Percentiles rank a stretch among this genome's conserved stretches.
phyloP scores from a whole-genome alignment of 2,797 vertebrate species.

The Glyptemys insculpta region DNA sequence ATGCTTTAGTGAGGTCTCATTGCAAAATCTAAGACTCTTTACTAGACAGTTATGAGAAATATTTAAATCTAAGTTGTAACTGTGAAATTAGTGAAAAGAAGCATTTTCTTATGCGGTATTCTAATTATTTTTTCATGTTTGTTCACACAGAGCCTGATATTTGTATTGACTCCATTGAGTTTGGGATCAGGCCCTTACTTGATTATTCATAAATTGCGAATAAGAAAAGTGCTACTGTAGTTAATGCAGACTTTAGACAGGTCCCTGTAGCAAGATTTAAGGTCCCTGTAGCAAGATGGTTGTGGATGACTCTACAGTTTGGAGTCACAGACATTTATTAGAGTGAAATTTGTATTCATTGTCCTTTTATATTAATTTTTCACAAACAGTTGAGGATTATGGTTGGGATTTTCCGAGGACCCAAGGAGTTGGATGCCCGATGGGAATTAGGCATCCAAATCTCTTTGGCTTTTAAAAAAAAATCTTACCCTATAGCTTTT shows the following conservation, averaged over 20 bases:
- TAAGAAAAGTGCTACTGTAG: neutral
- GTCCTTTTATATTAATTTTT: neutral
- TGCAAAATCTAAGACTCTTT: neutral
- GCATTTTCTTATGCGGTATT: neutral
- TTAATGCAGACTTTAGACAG: conserved; percentile 17
- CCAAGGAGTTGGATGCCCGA: neutral
- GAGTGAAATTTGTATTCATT: neutral
- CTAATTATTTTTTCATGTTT: neutral
- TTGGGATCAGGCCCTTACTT: neutral
- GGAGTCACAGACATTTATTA: neutral
- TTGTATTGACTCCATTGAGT: neutral
- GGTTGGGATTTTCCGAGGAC: neutral
- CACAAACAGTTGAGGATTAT: neutral
- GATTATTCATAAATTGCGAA: conserved; percentile 28
- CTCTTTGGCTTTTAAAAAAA: neutral
- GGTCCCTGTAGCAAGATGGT: neutral
- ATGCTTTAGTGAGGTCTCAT: neutral
- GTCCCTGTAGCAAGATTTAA: neutral
- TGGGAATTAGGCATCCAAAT: neutral
- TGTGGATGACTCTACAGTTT: neutral
- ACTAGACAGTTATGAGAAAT: neutral
- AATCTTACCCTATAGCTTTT: neutral
- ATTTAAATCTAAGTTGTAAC: conserved; percentile 7
- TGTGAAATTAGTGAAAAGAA: neutral
- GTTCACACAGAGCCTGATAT: neutral